Conservation (phyloP, 2,113 vertebrate genomes). For the Elephantulus edwardii region DNA sequence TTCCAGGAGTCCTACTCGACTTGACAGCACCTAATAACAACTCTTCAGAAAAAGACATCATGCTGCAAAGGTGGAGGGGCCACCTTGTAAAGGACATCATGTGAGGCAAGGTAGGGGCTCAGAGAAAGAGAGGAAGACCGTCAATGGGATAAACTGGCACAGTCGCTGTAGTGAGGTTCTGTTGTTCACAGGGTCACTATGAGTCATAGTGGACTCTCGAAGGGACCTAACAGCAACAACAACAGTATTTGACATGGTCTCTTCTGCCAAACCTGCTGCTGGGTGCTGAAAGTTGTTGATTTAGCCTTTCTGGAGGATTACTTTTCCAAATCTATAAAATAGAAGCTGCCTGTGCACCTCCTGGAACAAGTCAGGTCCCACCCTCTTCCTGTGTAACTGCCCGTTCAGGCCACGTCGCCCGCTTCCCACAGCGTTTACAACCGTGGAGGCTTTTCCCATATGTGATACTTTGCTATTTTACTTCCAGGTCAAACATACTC, state of each 20-base stretch:
- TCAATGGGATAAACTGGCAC: no score
- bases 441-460: rapidly evolving
- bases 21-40: no score
- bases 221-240: no score
- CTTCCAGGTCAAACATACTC: rapidly evolving
- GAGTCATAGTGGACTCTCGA: no score
- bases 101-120: no score
- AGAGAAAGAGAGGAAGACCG: no score
- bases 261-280: rapidly evolving
- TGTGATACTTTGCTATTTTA: background rate
- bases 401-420: background rate
- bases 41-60: no score
- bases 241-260: rapidly evolving
- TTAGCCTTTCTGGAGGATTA: background rate
- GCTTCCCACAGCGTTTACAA: background rate
- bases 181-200: no score
- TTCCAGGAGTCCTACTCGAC: no score
- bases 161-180: no score
- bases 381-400: rapidly evolving
- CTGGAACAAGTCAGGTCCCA: background rate
- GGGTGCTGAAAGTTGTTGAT: rapidly evolving
- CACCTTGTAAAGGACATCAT: no score
- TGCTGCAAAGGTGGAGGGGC: no score
- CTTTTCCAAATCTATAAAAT: background rate
- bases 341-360: background rate